Percentiles rank a stretch among this genome's conserved stretches.
These are phyloP conservation scores for Tachina grossa DNA, from an alignment of 2,888 invertebrate genomes.

Conservation along the genomic window DNA sequence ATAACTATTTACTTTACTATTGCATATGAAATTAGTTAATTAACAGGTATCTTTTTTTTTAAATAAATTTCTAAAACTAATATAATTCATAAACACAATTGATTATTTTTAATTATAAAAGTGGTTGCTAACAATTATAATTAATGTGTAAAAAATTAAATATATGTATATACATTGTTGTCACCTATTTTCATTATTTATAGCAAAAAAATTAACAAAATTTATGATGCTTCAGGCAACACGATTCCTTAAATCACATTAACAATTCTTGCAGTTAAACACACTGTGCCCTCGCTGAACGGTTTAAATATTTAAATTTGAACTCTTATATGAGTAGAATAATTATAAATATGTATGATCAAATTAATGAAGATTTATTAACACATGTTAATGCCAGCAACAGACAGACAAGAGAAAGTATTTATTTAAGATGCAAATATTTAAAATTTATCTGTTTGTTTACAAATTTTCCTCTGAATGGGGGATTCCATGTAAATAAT, in stretches of 20 bases:
- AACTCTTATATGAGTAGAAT: conserved; percentile 43
- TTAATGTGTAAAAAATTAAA: not conserved
- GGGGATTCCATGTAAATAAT: conserved; percentile 46
- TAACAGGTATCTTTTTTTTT: not conserved
- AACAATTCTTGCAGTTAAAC: not conserved
- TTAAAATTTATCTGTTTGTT: conserved; percentile 31
- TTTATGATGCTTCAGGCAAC: conserved; percentile 20
- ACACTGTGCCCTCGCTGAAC: conserved; percentile 17
- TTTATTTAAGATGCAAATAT: conserved; percentile 25
- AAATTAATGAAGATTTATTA: conserved; percentile 48
- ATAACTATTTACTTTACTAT: not conserved
- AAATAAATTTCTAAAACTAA: not conserved
- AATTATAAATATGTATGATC: conserved; percentile 6
- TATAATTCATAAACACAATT: not conserved
- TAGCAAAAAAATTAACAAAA: conserved; percentile 19
- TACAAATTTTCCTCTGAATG: conserved; percentile 15
- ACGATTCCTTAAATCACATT: conserved; percentile 35
- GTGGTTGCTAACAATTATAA: conserved; percentile 4
- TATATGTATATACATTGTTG: conserved; percentile 17
- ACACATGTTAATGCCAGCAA: conserved; percentile 21
- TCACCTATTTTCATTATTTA: conserved; percentile 46
- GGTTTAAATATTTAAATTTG: not conserved
- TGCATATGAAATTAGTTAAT: not conserved
- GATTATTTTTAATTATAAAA: not conserved
- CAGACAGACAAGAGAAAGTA: not conserved